Conservation (phyloP, 2,888 invertebrate species). For the Malthinus seriepunctatus region DNA sequence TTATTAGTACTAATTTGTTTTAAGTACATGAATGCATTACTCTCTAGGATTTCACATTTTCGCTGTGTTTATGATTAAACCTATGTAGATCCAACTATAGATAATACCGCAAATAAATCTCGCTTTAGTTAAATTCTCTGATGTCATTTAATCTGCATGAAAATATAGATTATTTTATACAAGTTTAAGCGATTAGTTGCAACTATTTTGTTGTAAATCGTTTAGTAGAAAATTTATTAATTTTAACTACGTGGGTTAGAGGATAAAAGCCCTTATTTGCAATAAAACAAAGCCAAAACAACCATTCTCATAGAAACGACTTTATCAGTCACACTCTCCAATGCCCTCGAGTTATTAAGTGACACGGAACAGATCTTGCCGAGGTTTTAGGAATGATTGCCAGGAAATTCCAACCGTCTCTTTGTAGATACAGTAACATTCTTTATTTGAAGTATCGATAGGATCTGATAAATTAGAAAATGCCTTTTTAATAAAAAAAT, state of each 20-base stretch:
- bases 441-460: constrained; percentile 44
- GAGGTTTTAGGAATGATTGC: constrained; percentile 43
- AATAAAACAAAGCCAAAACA: constrained; percentile 2
- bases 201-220: neutral
- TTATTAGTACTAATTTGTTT: constrained; percentile 28
- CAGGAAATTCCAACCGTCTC: constrained; percentile 46
- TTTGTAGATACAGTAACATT: constrained; percentile 41
- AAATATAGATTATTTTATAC: constrained; percentile 7
- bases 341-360: constrained; percentile 43
- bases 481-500: constrained; percentile 1
- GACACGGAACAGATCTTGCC: constrained; percentile 41
- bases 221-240: constrained; percentile 1
- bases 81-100: constrained; percentile 8
- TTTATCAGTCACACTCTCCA: constrained; percentile 24
- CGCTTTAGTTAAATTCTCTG: neutral
- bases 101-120: constrained; percentile 15
- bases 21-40: constrained; percentile 23
- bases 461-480: constrained; percentile 40
- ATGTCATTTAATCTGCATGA: constrained; percentile 15
- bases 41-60: constrained; percentile 17
- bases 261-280: neutral
- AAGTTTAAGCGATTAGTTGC: constrained; percentile 1
- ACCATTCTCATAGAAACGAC: constrained; percentile 12
- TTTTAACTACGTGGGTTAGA: neutral
- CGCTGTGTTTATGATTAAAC: constrained; percentile 17